Evolutionary conservation across 2,888 invertebrate species (phyloP), one percentile per base, ranked within the genome.

Genomic region (Chrysopilus asiliformis): DNA sequence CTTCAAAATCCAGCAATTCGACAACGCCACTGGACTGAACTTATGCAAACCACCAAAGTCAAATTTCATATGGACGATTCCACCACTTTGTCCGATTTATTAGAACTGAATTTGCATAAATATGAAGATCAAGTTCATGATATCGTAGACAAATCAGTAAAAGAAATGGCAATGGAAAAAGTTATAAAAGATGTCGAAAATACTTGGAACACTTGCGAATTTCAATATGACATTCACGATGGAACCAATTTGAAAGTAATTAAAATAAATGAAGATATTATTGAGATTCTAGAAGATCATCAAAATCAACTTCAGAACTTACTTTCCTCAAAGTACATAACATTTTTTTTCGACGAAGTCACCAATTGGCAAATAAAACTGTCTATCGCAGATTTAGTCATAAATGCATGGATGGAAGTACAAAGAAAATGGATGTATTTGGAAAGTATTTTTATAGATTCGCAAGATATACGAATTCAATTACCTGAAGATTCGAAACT

Each of bases 91-190:
- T 79, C 84, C 14, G 90, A 93, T 57, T 69, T 95, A 33, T 66
- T 94, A 38, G 82, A 80, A 6, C 67, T 95, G 15, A 81, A 90
- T 53, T 70, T 95, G 2, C 91, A 95, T 59, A 80, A 90, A 51
- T 94, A 71, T 55, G 94, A 94, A 64, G 94, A 94, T 45, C 93
- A 94, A 56, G 91, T 91, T 0, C 86, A 90, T 53, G 84, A 83
- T 45, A 91, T 91, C 48, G 94, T 94, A 1, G 94, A 94, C 55
- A 91, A 91, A 60, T 87, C 93, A 1, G 89, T 91, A 1, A 94
- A 94, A 57, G 95, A 94, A 67, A 81, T 84, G 72, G 81, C 78
- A n/a, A 94, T 94, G 90, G 94, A 94, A 56, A 93, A 93, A 60
- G 76, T 81, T 1, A 68, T 95, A 7, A 79, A 79, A 47, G 94